These are phyloP conservation scores for Napeogenes inachia DNA, from an alignment of 2,888 invertebrate species.

Conservation along the genomic window DNA sequence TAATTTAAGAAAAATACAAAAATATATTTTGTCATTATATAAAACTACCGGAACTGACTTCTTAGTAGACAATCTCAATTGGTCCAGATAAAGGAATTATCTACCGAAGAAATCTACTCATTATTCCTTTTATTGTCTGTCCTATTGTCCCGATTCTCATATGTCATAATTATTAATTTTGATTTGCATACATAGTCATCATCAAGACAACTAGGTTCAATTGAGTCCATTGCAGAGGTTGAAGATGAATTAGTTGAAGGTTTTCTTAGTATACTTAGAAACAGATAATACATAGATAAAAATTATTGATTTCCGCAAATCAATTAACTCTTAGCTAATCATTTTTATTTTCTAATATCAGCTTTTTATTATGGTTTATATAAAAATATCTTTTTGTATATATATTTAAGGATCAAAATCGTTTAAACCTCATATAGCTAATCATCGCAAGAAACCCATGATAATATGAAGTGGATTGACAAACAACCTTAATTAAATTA, in stretches of 20 bases:
- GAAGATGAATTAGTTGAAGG: background rate
- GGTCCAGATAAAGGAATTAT: too few species aligned
- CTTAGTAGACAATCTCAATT: too few species aligned
- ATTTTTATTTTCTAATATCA: background rate
- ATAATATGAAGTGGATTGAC: constrained; percentile 17
- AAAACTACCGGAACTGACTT: too few species aligned
- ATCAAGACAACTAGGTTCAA: background rate
- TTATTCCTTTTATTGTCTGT: too few species aligned
- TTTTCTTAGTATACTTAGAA: background rate
- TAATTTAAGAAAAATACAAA: too few species aligned
- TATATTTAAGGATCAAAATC: background rate
- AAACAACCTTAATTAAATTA: constrained; percentile 25
- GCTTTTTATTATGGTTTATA: background rate
- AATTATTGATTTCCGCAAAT: too few species aligned
- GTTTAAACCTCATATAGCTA: constrained; percentile 1
- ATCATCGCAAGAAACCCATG: constrained; percentile 15
- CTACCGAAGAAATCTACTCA: background rate
- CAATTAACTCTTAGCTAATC: too few species aligned
- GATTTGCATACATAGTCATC: background rate
- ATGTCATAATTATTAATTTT: background rate
- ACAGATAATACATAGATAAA: too few species aligned
- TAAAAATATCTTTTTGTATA: background rate
- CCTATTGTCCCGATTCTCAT: too few species aligned
- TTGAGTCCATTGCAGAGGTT: constrained; percentile 3
- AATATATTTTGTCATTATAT: too few species aligned